These are phyloP conservation scores for Siphamia tubifer DNA, from an alignment of 2,113 vertebrate species.

Conservation along the genomic window DNA sequence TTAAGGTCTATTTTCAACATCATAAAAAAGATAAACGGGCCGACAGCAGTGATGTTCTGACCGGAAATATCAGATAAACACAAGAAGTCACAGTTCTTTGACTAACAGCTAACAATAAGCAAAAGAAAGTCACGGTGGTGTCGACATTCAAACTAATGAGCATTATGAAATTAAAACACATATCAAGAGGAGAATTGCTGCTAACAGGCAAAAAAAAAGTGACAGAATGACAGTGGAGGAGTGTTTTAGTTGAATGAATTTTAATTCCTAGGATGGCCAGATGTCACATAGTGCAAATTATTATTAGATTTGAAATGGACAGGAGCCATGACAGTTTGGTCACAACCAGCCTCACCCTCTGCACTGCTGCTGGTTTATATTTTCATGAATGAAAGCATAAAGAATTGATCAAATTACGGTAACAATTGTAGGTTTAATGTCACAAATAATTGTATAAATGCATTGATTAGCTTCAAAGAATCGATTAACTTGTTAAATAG, in stretches of 20 bases:
- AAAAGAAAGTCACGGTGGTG: too few species aligned
- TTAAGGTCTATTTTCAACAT: constrained; percentile 30
- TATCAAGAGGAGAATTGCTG: too few species aligned
- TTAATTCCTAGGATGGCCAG: constrained; percentile 70
- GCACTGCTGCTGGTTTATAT: background rate
- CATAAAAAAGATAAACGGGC: constrained; percentile 37
- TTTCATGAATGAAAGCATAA: too few species aligned
- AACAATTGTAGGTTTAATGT: too few species aligned
- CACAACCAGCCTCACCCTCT: background rate
- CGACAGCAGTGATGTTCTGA: constrained; percentile 8
- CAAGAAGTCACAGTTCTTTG: background rate
- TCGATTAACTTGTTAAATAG: too few species aligned
- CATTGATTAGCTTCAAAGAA: too few species aligned
- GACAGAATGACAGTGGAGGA: background rate
- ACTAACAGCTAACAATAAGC: background rate
- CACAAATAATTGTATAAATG: too few species aligned
- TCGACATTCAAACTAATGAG: too few species aligned
- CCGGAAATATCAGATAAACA: background rate
- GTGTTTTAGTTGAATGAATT: constrained; percentile 66
- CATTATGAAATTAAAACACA: too few species aligned
- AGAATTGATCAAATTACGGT: too few species aligned
- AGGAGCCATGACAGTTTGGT: background rate
- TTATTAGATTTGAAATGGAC: constrained; percentile 55
- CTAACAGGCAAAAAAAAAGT: background rate
- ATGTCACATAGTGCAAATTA: constrained; percentile 72